A percentile compares a stretch with the other conserved stretches of the same genome.
Evolutionary conservation across 2,797 vertebrate genomes (phyloP).

Genomic region (Onychomys torridus): DNA sequence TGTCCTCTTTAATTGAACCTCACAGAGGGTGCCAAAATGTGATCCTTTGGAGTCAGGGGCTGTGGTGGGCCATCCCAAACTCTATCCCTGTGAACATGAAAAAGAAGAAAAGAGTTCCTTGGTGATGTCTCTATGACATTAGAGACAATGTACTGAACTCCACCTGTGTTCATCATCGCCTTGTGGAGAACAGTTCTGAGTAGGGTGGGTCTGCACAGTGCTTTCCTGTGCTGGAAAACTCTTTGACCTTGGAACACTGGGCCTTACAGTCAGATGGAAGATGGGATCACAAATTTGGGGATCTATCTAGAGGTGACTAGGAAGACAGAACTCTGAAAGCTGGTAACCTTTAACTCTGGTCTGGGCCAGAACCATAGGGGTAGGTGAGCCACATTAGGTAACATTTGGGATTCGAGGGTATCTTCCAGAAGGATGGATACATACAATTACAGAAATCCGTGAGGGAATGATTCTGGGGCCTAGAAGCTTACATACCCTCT

Average conservation of each 20-base stretch:
- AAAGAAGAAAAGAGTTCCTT: neutral
- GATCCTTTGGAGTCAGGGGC: neutral
- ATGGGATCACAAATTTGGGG: neutral
- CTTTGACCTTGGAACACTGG: neutral
- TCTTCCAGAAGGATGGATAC: neutral
- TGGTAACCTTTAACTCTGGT: neutral
- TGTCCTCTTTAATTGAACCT: neutral
- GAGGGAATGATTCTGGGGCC: neutral
- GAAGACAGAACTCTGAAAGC: neutral
- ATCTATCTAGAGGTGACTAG: neutral
- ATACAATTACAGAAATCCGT: neutral
- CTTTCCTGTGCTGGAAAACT: neutral
- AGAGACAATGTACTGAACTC: neutral
- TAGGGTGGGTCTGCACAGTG: fast-evolving
- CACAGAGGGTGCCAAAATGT: fast-evolving
- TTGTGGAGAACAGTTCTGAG: neutral
- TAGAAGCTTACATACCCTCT: neutral
- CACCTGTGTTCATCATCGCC: neutral
- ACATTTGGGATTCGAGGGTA: neutral
- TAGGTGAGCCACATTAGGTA: neutral
- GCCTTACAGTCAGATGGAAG: neutral
- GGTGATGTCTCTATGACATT: neutral
- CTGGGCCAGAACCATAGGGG: neutral
- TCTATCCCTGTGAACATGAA: neutral
- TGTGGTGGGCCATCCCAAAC: neutral